Conservation (phyloP, 2,113 vertebrate genomes). For the Sander lucioperca region DNA sequence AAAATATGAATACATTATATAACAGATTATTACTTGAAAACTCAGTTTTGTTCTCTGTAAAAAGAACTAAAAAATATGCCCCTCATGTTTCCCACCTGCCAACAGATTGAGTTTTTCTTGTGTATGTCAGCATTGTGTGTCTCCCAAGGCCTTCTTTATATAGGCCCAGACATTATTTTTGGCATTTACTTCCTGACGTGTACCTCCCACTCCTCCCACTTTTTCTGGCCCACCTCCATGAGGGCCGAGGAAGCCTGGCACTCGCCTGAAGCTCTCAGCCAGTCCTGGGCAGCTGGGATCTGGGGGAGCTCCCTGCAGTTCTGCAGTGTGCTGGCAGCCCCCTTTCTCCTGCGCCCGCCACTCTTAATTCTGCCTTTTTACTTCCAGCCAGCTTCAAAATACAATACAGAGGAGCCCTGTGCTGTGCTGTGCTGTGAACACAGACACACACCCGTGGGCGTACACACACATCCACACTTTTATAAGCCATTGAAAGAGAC, state of each 20-base stretch:
- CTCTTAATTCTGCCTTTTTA: slow-evolving; percentile 80
- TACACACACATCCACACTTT: slow-evolving; percentile 76
- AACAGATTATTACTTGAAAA: slow-evolving; percentile 60
- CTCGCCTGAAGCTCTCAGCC: slow-evolving; percentile 76
- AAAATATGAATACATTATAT: slow-evolving; percentile 64
- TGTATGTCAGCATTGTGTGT: slow-evolving; percentile 72
- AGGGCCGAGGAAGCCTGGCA: slow-evolving; percentile 83
- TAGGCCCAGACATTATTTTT: slow-evolving; percentile 77
- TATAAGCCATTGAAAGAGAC: slow-evolving; percentile 73
- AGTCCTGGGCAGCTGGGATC: slow-evolving; percentile 85
- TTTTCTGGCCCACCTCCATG: slow-evolving; percentile 74
- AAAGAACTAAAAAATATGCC: slow-evolving; percentile 21
- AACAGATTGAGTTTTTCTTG: slow-evolving; percentile 55
- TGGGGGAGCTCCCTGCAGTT: slow-evolving; percentile 82
- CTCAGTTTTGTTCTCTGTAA: slow-evolving; percentile 46
- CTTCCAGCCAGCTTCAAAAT: slow-evolving; percentile 77
- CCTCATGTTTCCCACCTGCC: slow-evolving; percentile 47
- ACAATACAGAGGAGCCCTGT: slow-evolving; percentile 82
- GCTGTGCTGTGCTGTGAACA: slow-evolving; percentile 61
- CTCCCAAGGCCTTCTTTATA: slow-evolving; percentile 67
- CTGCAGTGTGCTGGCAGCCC: slow-evolving; percentile 77
- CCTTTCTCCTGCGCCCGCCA: slow-evolving; percentile 62
- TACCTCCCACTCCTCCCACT: slow-evolving; percentile 61
- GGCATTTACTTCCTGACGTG: slow-evolving; percentile 56
- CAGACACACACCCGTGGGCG: slow-evolving; percentile 60